Conservation (phyloP, 2,113 vertebrate genomes). For the Stigmatopora nigra region DNA sequence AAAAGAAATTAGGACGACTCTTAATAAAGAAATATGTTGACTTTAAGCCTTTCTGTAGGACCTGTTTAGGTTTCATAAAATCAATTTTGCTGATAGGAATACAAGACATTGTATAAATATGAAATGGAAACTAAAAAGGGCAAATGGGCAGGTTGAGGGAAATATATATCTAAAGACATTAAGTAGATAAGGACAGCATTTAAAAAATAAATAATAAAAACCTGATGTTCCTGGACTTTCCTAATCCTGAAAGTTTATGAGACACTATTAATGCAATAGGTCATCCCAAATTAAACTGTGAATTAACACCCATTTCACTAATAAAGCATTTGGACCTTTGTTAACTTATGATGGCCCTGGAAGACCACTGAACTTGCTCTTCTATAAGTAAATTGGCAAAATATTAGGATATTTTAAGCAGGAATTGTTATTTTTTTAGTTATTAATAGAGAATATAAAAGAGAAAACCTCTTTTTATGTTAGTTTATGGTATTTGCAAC, state of each 20-base stretch:
- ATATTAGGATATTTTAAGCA: not conserved
- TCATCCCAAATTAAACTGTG: conserved; percentile 7
- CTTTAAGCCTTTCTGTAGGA: not conserved
- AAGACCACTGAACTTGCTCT: not conserved
- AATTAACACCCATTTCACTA: conserved; percentile 7
- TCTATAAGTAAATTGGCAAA: not conserved
- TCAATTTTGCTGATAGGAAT: not conserved
- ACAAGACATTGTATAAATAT: not conserved
- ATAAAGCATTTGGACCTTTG: conserved; percentile 2
- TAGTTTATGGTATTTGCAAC: no score
- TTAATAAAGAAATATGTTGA: not conserved
- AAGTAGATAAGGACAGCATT: not conserved
- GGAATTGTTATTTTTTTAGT: no score
- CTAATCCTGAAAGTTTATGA: conserved; percentile 10
- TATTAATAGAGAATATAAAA: no score
- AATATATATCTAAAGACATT: conserved; percentile 1
- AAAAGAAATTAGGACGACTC: not conserved
- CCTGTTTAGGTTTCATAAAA: not conserved
- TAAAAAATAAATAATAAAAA: conserved; percentile 1
- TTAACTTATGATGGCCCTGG: not conserved
- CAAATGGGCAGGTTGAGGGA: not conserved
- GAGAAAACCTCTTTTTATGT: no score
- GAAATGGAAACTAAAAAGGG: not conserved
- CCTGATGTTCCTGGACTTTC: not conserved
- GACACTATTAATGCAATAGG: conserved; percentile 8